These are phyloP conservation scores for Charanyca ferruginea DNA, from an alignment of 2,888 invertebrate species.

Conservation along the genomic window DNA sequence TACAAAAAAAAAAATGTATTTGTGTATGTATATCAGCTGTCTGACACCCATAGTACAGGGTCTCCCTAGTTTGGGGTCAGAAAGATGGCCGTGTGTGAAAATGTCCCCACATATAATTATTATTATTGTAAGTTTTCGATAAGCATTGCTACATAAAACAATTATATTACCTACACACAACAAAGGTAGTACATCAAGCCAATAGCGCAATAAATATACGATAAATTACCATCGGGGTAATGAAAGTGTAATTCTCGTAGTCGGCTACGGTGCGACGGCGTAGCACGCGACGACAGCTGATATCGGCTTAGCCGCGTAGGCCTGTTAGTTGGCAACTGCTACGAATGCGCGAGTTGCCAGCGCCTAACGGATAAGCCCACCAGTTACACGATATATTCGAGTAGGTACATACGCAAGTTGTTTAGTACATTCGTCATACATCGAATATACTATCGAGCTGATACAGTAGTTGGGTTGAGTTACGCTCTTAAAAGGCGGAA, in stretches of 20 bases:
- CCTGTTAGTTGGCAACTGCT: conserved; percentile 84
- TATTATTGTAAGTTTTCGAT: conserved; percentile 21
- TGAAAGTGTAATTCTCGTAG: conserved; percentile 69
- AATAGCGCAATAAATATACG: conserved; percentile 35
- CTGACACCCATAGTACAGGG: no score
- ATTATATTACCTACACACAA: conserved; percentile 8
- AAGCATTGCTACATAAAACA: conserved; percentile 10
- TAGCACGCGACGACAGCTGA: conserved; percentile 76
- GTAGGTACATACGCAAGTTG: conserved; percentile 34
- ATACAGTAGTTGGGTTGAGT: conserved; percentile 42
- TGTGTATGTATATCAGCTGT: no score
- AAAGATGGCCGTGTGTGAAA: no score
- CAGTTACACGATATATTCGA: conserved; percentile 60
- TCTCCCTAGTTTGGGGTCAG: no score
- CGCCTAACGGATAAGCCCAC: conserved; percentile 73
- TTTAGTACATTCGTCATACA: conserved; percentile 27
- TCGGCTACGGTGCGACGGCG: conserved; percentile 75
- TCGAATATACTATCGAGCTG: conserved; percentile 11
- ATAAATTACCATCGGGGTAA: conserved; percentile 56
- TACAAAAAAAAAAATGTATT: no score
- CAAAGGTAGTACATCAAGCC: conserved; percentile 24
- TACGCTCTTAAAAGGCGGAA: conserved; percentile 56
- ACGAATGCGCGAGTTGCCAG: conserved; percentile 87
- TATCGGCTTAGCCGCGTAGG: conserved; percentile 84
- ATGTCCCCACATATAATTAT: conserved; percentile 19